Base-by-base conservation (phyloP, 2,888 invertebrate species). In the Chrysina gloriosa region DNA sequence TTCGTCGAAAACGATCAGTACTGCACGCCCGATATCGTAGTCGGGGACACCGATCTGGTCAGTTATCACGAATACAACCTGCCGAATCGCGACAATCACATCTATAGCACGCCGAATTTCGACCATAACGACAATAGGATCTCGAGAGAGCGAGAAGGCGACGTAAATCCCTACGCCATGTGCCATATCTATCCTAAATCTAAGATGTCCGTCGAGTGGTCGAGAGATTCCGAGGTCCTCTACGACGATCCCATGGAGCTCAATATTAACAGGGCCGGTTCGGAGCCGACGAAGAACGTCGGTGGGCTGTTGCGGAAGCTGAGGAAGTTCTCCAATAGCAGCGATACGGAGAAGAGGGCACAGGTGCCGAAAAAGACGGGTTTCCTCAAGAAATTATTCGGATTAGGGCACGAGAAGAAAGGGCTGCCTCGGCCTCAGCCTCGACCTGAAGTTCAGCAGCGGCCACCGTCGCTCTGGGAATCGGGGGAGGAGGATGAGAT, bases 401-500 rank as follows among this genome's bases (percentile, higher is more conserved):
- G 58, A 39, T 66, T 36, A 16, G 31, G 47, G 14, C 21, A 45
- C n/a, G 29, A 45, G 16, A 67, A 67, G 27, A 42, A 42, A 7
- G 27, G 45, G 29, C 27, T 27, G 2, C n/a, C n/a, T n/a, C n/a
- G n/a, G n/a, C n/a, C n/a, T n/a, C n/a, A n/a, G n/a, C n/a, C n/a
- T n/a, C n/a, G n/a, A n/a, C n/a, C n/a, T n/a, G n/a, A n/a, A n/a
- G n/a, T n/a, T n/a, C n/a, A n/a, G n/a, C n/a, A n/a, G n/a, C n/a
- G n/a, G n/a, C n/a, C n/a, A n/a, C n/a, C n/a, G n/a, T n/a, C n/a
- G n/a, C n/a, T n/a, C n/a, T n/a, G n/a, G n/a, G 27, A 42, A 61
- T 29, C 16, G 16, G 50, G 72, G 16, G 47, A 72, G 6, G 73
- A 72, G 3, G 76, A 77, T 14, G 70, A 75, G n/a, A 69, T 75